phyloP scores from a whole-genome alignment of 2,888 invertebrate species.

The Xylocampa areola region DNA sequence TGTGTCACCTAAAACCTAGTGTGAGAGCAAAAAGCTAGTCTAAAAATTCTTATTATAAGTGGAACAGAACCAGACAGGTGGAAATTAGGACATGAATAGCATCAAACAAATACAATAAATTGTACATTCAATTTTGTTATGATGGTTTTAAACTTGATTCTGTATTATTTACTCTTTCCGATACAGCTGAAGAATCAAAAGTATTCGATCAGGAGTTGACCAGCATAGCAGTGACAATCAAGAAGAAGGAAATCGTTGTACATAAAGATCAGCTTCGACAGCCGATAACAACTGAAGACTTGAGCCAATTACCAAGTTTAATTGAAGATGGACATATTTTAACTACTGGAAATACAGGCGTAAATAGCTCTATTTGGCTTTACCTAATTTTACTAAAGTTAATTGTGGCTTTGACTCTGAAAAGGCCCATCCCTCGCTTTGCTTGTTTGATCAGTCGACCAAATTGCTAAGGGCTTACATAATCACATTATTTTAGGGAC shows the following conservation, averaged over 20 bases:
- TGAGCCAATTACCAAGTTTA: constrained; percentile 94
- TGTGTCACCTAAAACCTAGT: too few species aligned
- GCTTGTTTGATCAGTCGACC: too few species aligned
- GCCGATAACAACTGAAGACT: constrained; percentile 92
- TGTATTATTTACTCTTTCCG: not conserved
- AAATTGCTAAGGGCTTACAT: too few species aligned
- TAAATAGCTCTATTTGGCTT: constrained; percentile 73
- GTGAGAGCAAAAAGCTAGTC: too few species aligned
- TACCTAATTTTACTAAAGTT: not conserved
- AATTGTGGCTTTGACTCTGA: too few species aligned
- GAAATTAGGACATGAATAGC: too few species aligned
- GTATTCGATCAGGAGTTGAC: constrained; percentile 96
- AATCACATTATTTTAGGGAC: too few species aligned
- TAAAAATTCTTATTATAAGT: too few species aligned
- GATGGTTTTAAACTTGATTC: not conserved
- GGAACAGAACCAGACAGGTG: too few species aligned
- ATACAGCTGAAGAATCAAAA: constrained; percentile 95
- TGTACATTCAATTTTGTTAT: too few species aligned
- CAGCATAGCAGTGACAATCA: constrained; percentile 93
- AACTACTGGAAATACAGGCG: constrained; percentile 96
- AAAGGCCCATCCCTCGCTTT: too few species aligned
- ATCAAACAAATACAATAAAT: too few species aligned
- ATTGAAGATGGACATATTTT: constrained; percentile 96
- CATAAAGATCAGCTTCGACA: constrained; percentile 96
- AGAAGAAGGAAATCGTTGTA: constrained; percentile 93